These are phyloP conservation scores for Aix galericulata DNA, from an alignment of 2,113 vertebrate genomes.

Conservation along the genomic window DNA sequence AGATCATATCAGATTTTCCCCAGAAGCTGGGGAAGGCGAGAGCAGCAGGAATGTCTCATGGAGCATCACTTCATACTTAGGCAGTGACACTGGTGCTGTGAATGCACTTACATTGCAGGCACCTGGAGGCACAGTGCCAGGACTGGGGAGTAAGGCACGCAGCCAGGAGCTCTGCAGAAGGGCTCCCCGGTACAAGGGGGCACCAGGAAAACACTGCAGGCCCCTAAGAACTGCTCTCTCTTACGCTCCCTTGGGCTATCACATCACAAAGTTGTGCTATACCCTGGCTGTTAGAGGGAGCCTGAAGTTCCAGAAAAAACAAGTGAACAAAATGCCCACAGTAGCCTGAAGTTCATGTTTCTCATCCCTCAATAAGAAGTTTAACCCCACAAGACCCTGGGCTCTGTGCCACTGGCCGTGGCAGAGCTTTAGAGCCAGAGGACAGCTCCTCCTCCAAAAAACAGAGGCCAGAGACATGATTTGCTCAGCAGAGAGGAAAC, in stretches of 20 bases:
- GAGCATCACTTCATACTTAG: fast-evolving
- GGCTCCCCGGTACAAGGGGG: neutral
- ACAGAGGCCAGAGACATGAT: neutral
- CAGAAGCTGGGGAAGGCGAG: neutral
- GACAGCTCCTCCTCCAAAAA: neutral
- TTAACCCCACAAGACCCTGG: neutral
- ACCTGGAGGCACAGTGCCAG: neutral
- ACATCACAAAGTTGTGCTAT: neutral
- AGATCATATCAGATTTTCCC: neutral
- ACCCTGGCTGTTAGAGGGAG: too few species aligned
- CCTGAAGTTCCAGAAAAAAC: neutral
- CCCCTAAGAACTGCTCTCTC: neutral
- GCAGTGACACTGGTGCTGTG: neutral
- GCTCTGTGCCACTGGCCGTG: neutral
- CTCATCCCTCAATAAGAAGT: neutral
- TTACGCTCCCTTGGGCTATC: neutral
- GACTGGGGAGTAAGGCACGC: neutral
- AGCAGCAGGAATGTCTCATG: neutral
- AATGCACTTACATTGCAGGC: fast-evolving
- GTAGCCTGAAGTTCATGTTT: neutral
- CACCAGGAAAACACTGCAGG: neutral
- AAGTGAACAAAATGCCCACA: neutral
- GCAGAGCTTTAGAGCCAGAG: neutral
- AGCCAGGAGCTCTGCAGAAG: neutral
- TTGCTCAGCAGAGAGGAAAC: neutral